These are phyloP conservation scores for Therioaphis trifolii DNA, from an alignment of 2,888 invertebrate genomes.

Conservation along the genomic window DNA sequence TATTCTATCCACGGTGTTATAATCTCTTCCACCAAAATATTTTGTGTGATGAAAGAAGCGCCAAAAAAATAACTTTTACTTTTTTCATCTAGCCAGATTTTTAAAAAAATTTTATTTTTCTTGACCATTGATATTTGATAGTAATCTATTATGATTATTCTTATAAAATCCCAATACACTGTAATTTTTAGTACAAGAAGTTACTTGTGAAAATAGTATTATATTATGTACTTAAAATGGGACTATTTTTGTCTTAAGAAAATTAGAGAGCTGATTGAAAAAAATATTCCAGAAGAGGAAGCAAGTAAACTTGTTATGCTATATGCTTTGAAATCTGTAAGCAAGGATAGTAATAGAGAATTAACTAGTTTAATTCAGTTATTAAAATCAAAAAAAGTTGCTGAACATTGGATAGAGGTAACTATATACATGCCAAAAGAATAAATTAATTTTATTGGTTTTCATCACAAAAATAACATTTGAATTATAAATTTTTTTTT, in stretches of 20 bases:
- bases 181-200: too few relatives aligned
- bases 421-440: not conserved
- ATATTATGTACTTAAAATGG: conserved; percentile 4
- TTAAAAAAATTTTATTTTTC: too few relatives aligned
- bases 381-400: conserved; percentile 63
- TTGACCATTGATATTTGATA: too few relatives aligned
- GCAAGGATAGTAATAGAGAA: conserved; percentile 83
- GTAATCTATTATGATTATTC: too few relatives aligned
- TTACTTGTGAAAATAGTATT: too few relatives aligned
- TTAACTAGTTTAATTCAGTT: conserved; percentile 69
- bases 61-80: too few relatives aligned
- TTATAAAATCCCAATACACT: too few relatives aligned
- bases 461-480: not conserved
- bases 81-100: too few relatives aligned
- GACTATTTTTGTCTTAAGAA: conserved; percentile 70
- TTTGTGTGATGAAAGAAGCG: too few relatives aligned
- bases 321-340: conserved; percentile 93
- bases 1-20: too few relatives aligned
- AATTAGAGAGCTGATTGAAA: conserved; percentile 72
- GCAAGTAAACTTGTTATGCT: conserved; percentile 88
- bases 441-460: not conserved
- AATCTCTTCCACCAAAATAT: too few relatives aligned
- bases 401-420: conserved; percentile 64
- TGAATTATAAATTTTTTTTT: conserved; percentile 66
- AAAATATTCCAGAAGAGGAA: conserved; percentile 80